A percentile compares a stretch with the other conserved stretches of the same genome.
phyloP scores from a whole-genome alignment of 2,797 vertebrate species.

The Sebastes diploproa region DNA sequence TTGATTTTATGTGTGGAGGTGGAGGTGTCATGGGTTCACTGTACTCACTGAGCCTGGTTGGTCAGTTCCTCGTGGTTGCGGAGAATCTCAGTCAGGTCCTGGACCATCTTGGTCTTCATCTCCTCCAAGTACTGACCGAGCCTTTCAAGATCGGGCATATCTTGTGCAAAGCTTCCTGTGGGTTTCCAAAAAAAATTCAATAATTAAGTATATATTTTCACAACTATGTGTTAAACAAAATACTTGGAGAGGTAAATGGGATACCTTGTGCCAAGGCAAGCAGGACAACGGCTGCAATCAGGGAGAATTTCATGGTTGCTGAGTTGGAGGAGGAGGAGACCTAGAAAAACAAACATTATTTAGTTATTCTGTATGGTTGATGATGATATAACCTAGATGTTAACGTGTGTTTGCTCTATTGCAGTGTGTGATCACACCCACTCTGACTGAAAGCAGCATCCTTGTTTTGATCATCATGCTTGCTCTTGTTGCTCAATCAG shows the following conservation, averaged over 20 bases:
- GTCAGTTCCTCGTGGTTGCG: constrained; percentile 38
- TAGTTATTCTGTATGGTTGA: not conserved
- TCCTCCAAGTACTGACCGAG: constrained; percentile 57
- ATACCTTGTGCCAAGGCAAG: constrained; percentile 76
- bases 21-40: not conserved
- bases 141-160: constrained; percentile 9
- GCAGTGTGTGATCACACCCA: not conserved
- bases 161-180: constrained; percentile 70
- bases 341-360: constrained; percentile 23
- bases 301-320: constrained; percentile 77
- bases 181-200: not conserved
- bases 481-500: constrained; percentile 2
- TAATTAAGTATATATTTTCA: not conserved
- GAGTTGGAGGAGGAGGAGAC: constrained; percentile 35
- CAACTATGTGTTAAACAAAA: not conserved
- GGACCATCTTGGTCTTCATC: constrained; percentile 47
- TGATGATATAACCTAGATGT: not conserved
- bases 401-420: not conserved
- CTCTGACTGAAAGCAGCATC: not conserved
- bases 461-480: not conserved
- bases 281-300: constrained; percentile 63
- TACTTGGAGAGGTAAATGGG: not conserved
- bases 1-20: not conserved
- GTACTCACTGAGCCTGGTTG: constrained; percentile 72
- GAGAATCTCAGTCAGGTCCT: constrained; percentile 36